Percentiles rank a stretch among this genome's conserved stretches.
Evolutionary conservation across 2,888 invertebrate species (phyloP).

Genomic region (Lumbricus terrestris): DNA sequence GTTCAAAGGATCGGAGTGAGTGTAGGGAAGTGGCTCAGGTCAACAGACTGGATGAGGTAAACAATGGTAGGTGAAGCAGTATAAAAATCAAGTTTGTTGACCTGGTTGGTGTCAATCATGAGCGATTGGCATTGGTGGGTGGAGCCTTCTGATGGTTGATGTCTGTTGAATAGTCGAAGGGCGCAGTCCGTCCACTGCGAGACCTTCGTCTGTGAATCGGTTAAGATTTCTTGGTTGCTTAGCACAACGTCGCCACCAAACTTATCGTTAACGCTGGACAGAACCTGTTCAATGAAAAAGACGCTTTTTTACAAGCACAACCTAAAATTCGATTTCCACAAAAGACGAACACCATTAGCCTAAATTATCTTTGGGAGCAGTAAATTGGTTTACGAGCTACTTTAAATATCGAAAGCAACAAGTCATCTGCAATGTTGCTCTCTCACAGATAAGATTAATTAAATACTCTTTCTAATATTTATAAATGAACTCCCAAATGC

Average conservation of each 20-base stretch:
- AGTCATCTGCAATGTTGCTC: too few species aligned
- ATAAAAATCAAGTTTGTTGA: conserved; percentile 35
- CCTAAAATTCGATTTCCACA: not conserved
- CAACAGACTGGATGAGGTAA: too few species aligned
- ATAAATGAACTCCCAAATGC: too few species aligned
- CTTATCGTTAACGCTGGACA: conserved; percentile 43
- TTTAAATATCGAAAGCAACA: too few species aligned
- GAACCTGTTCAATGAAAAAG: not conserved
- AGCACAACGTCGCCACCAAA: conserved; percentile 56
- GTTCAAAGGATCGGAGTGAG: too few species aligned
- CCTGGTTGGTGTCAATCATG: conserved; percentile 53
- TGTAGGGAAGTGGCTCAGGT: too few species aligned
- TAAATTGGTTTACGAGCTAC: not conserved
- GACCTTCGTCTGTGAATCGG: conserved; percentile 18
- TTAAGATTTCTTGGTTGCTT: conserved; percentile 50
- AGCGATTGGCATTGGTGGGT: conserved; percentile 49
- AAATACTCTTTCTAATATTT: too few species aligned
- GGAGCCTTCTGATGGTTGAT: conserved; percentile 46
- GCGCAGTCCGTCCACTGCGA: conserved; percentile 42
- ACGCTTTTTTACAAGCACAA: not conserved
- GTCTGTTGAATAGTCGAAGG: conserved; percentile 53
- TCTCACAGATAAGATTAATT: too few species aligned
- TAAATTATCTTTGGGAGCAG: not conserved
- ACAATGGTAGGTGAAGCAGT: conserved; percentile 38
- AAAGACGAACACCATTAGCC: not conserved